phyloP scores from a whole-genome alignment of 2,113 vertebrate genomes.

The Eclectus roratus region DNA sequence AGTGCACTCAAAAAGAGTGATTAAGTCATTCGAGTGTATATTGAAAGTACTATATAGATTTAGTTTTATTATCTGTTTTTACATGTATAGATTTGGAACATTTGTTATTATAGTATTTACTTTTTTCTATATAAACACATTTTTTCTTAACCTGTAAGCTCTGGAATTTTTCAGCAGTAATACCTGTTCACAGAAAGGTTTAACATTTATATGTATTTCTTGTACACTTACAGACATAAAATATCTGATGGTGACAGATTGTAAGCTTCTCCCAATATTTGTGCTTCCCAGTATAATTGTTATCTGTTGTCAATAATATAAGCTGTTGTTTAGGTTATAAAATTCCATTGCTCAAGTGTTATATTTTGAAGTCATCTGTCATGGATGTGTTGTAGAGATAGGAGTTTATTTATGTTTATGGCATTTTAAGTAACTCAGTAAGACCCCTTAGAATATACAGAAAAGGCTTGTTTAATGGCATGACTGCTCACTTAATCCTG shows the following conservation, averaged over 20 bases:
- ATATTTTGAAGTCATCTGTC: slow-evolving; percentile 69
- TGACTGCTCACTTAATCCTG: slow-evolving; percentile 74
- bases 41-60: background rate
- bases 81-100: background rate
- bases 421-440: slow-evolving; percentile 77
- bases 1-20: background rate
- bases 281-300: background rate
- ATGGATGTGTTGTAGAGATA: slow-evolving; percentile 42
- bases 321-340: slow-evolving; percentile 10
- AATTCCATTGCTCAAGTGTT: slow-evolving; percentile 50
- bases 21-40: background rate
- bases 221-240: background rate
- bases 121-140: background rate
- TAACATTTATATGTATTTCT: background rate
- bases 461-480: slow-evolving; percentile 71
- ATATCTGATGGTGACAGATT: background rate
- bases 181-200: background rate
- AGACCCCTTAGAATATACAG: slow-evolving; percentile 68
- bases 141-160: background rate
- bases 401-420: slow-evolving; percentile 75
- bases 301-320: slow-evolving; percentile 48
- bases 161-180: background rate
- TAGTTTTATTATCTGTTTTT: background rate
- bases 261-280: background rate
- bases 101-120: background rate